Conservation (phyloP, 2,888 invertebrate genomes). For the Eurytoma californica region DNA sequence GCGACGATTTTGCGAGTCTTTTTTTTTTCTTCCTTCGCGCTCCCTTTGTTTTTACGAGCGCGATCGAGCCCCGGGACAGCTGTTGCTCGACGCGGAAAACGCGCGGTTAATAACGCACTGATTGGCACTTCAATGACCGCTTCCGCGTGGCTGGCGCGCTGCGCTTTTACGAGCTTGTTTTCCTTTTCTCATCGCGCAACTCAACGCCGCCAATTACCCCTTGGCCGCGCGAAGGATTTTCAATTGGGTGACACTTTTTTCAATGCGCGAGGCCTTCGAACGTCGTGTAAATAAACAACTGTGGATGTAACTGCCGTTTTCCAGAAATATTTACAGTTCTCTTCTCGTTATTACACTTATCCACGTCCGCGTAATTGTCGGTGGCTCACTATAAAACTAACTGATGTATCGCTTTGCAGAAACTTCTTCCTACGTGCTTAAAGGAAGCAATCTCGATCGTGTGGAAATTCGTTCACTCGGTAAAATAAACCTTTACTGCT, state of each 20-base stretch:
- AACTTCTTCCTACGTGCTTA: no score
- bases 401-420: no score
- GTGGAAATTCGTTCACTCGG: no score
- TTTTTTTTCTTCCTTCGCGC: not conserved
- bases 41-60: slow-evolving; percentile 19
- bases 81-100: slow-evolving; percentile 30
- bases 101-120: slow-evolving; percentile 43
- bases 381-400: no score
- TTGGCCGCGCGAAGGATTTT: slow-evolving; percentile 3
- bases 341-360: no score
- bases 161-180: slow-evolving; percentile 4
- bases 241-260: slow-evolving; percentile 33
- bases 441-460: no score
- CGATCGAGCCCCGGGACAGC: slow-evolving; percentile 19
- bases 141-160: slow-evolving; percentile 20
- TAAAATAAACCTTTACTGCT: not conserved
- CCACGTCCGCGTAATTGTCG: no score
- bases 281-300: not conserved
- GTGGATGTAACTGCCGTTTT: not conserved
- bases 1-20: slow-evolving; percentile 7
- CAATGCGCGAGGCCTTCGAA: not conserved
- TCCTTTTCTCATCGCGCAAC: slow-evolving; percentile 26
- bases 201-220: not conserved
- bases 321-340: no score
- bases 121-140: slow-evolving; percentile 48